Evolutionary conservation across 2,888 invertebrate species (phyloP), one percentile per base, ranked within the genome.

Genomic region (Patella ulyssiponensis): DNA sequence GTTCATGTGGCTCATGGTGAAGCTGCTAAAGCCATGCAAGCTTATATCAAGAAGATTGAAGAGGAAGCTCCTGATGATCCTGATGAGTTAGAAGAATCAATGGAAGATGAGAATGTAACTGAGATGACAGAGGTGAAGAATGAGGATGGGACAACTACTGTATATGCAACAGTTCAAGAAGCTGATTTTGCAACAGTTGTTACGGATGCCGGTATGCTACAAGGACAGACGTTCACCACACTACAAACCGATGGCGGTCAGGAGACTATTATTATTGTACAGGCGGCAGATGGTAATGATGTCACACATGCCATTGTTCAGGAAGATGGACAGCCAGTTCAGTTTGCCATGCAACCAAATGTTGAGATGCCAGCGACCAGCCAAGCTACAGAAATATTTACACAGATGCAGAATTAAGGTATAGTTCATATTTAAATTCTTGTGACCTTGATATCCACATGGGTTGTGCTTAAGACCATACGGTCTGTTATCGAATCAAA

Each of bases 251-350:
- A 87, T 20, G 85, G 86, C 14, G 89, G 88, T 2, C 88, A 88
- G 80, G 89, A 89, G 81, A 88, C 88, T 9, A 88, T 88, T 76
- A 88, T 88, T 77, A 89, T 89, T 78, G 89, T 89, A 4, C 89
- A 89, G 80, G 87, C 88, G 17, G 88, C 87, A 53, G 88, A 89
- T 71, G 85, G 87, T 20, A 85, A 84, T 73, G 89, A 89, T 73
- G 88, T 88, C 3, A 87, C 88, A 7, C 88, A 89, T 76, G 88
- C 89, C n/a, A 87, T 89, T 52, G 89, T 89, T 9, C 87, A 88
- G 74, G 82, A 83, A 71, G 86, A 87, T 77, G 85, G 84, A 12
- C 86, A 84, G n/a, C 86, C 87, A 51, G 86, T 87, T 27, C 87
- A 87, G 82, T 86, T 85, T 76, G 84, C 87, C 64, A 84, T 88